Evolutionary conservation across 2,888 invertebrate species (phyloP), one percentile per base, ranked within the genome.

Genomic region (Oasisia sp.): DNA sequence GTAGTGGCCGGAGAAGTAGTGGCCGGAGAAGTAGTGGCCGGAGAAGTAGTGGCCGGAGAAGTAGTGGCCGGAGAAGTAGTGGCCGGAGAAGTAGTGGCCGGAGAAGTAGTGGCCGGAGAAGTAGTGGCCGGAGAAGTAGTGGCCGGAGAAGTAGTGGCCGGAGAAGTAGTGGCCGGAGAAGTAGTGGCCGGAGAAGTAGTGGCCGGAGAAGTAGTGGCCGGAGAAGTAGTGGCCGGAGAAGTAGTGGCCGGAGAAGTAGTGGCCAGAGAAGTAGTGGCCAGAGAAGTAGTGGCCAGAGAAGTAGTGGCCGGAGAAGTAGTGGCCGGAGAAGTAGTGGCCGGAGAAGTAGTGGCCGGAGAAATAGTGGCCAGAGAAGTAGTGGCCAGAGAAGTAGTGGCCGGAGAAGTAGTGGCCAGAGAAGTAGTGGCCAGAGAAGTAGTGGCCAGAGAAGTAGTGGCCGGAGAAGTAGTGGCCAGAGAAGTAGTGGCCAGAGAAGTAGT

Each of bases 1-100:
- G 89, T 89, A 89, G 89, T 89, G 89, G 32, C 89, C 89, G 32
- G 89, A n/a, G 89, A 32, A n/a, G 89, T 89, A 89, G 89, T 89
- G 89, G 32, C 89, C 89, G 32, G 89, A n/a, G 89, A 32, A n/a
- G 89, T 89, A 89, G 89, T 89, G 89, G 32, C 89, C 89, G 32
- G 32, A n/a, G 89, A 32, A n/a, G 89, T 89, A 89, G 89, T 89
- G 89, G 32, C 89, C 89, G 32, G 89, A n/a, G 89, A 32, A n/a
- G 89, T 89, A 89, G 89, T 89, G 89, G 32, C 89, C 89, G 32
- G 89, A n/a, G 89, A 32, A n/a, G 89, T 89, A 89, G 89, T 89
- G 89, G 32, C 89, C 89, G 32, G 89, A n/a, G 89, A 32, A n/a
- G 89, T 89, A 89, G 89, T 89, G 89, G 32, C 89, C 89, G 32